Base-by-base conservation (phyloP, 2,797 vertebrate genomes). In the Peromyscus nudipes region DNA sequence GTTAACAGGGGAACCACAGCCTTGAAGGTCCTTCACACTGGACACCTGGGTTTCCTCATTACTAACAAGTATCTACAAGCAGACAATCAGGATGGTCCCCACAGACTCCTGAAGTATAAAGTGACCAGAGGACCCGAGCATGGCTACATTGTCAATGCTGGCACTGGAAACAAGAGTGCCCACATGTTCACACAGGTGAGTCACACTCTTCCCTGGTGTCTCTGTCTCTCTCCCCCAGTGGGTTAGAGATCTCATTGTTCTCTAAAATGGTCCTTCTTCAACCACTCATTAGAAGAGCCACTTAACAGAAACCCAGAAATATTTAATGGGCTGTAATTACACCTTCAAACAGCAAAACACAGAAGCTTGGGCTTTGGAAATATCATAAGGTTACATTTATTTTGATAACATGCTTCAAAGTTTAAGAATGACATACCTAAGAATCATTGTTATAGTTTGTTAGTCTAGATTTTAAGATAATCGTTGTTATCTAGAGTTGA, bases 111-210 rank as follows among this genome's bases (percentile, higher is more conserved):
- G 60, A 99, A 99, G 97, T 99, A 99, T 97, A 97, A 80, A 46
- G 98, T 99, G 94, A 98, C 98, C 2, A 98, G 99, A 91, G 96
- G 98, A 46, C 99, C 99, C 0, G 98, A 98, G n/a, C 99, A 99
- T 67, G 99, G 99, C 84, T 99, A 98, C 98, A 98, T 99, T 95
- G 98, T 99, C 46, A 99, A 99, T 97, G 98, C 94, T 12, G 99
- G 97, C 2, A 90, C 98, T 93, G 99, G 99, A 80, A 99, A 99
- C 60, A 98, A 99, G 97, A 99, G 98, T 96, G 97, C 99, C 79
- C 98, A 89, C 83, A 98, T 98, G 71, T 99, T 99, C 98, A 98
- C 99, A 67, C 99, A 99, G 99, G 99, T 99, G 98, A 98, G 98
- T 90, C 12, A 27, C 23, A 37, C 37, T 25, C 25, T 55, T 29